Percentiles rank a stretch among this genome's conserved stretches.
These are phyloP conservation scores for Porites cylindrica DNA, from an alignment of 92 coral and sea anemone species.

Conservation along the genomic window DNA sequence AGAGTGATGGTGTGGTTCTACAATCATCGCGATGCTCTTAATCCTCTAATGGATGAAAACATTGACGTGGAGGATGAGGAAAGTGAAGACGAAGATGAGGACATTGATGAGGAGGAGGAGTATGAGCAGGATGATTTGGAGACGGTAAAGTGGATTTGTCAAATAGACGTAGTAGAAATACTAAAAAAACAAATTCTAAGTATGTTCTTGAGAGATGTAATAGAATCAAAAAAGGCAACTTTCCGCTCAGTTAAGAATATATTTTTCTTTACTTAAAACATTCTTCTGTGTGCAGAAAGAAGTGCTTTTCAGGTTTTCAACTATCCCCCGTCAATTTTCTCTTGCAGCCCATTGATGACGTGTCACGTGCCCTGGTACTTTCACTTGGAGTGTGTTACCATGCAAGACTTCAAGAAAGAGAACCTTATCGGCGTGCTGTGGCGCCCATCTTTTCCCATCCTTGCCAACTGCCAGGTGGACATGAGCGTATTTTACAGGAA, in stretches of 20 bases:
- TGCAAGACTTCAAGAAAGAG: conserved; percentile 78
- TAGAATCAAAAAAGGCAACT: too few relatives aligned
- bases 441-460: conserved; percentile 59
- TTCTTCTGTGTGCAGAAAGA: too few relatives aligned
- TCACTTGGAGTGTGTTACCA: conserved; percentile 90
- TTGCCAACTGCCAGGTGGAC: conserved; percentile 73
- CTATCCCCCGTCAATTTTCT: too few relatives aligned
- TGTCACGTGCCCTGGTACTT: conserved; percentile 81
- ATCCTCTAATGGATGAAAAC: conserved; percentile 47
- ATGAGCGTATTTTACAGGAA: conserved; percentile 65
- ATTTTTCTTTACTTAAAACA: too few relatives aligned
- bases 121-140: conserved; percentile 36
- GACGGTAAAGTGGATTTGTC: neutral
- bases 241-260: too few relatives aligned
- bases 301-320: neutral
- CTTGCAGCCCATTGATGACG: conserved; percentile 63
- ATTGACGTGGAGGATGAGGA: conserved; percentile 2
- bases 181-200: too few relatives aligned
- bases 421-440: conserved; percentile 63
- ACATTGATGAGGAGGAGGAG: neutral
- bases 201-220: too few relatives aligned
- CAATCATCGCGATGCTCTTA: conserved; percentile 64
- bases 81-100: neutral
- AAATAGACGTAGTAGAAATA: too few relatives aligned
- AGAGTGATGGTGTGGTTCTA: conserved; percentile 91